Evolutionary conservation across 2,888 invertebrate genomes (phyloP), one percentile per base, ranked within the genome.

Genomic region (Heteromyza rotundicornis): DNA sequence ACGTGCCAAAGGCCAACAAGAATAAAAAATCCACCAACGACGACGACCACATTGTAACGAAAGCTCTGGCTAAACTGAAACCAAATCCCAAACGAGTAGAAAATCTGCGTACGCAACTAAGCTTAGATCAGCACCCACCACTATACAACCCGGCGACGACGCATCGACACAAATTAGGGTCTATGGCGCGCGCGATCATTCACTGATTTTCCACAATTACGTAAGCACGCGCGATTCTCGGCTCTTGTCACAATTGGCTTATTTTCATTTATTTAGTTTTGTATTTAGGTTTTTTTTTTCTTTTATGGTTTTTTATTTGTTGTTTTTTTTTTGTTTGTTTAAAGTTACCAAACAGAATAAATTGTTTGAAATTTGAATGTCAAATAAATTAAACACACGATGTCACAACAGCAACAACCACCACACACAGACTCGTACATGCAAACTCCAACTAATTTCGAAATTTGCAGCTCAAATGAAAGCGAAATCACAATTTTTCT

Each of bases 181-280:
- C 47, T 47, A 19, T 2, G 47, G 47, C 47, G 17, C 20, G 20
- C 40, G 14, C 47, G 7, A 19, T 19, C 40, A 59, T 57, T 67
- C 67, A 64, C 56, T 64, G 70, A 62, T 64, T 69, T 68, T 69
- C 59, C 64, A 66, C 67, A 70, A 71, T 79, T 79, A 78, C 78
- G 79, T 77, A 76, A 79, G 70, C 73, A 65, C 59, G 62, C 57
- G 52, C 51, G 27, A 24, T 58, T 53, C 61, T 58, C n/a, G n/a
- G n/a, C n/a, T n/a, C 57, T 67, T 63, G 60, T 64, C 66, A 63
- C 61, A 58, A 49, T 57, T 60, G 47, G 40, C 3, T 40, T 52
- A 44, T 19, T 35, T 49, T 49, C n/a, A n/a, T n/a, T n/a, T n/a
- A n/a, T n/a, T n/a, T n/a, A n/a, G n/a, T n/a, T n/a, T n/a, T n/a